Conservation (phyloP, 2,113 vertebrate genomes). For the Nestor notabilis region DNA sequence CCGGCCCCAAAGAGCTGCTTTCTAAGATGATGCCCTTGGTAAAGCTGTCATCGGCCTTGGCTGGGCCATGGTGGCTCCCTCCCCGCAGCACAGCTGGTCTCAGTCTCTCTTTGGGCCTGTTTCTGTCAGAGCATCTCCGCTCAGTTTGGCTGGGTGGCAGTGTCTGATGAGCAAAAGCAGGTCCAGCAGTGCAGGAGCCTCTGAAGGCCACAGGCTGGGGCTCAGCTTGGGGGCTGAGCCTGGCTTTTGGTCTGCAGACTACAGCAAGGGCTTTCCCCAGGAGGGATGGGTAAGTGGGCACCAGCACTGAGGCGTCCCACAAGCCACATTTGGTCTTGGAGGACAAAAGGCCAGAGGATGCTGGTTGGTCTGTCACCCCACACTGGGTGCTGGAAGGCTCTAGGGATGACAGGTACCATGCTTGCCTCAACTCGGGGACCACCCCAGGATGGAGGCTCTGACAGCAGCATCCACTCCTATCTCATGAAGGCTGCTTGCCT, state of each 20-base stretch:
- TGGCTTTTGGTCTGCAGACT: neutral
- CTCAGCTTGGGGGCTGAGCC: neutral
- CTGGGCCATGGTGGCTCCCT: accelerated
- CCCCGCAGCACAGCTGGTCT: neutral
- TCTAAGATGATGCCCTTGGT: conserved; percentile 15
- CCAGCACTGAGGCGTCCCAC: accelerated
- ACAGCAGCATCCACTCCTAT: neutral
- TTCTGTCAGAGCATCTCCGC: neutral
- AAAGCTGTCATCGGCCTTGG: neutral
- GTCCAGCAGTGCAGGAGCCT: neutral
- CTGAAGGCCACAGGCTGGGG: neutral
- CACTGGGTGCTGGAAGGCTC: accelerated
- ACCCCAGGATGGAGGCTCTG: accelerated
- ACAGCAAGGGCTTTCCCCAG: too few species aligned
- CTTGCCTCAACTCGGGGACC: accelerated
- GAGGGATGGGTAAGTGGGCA: accelerated
- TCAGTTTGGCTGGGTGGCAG: neutral
- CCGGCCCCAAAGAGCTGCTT: neutral
- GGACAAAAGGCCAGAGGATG: neutral
- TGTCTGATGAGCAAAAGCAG: neutral
- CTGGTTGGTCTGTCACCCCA: accelerated
- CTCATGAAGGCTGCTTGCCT: accelerated
- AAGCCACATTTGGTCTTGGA: neutral
- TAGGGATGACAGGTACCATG: neutral
- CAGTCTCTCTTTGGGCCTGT: accelerated